These are phyloP conservation scores for Oncorhynchus keta DNA, from an alignment of 2,113 vertebrate genomes.

Conservation along the genomic window DNA sequence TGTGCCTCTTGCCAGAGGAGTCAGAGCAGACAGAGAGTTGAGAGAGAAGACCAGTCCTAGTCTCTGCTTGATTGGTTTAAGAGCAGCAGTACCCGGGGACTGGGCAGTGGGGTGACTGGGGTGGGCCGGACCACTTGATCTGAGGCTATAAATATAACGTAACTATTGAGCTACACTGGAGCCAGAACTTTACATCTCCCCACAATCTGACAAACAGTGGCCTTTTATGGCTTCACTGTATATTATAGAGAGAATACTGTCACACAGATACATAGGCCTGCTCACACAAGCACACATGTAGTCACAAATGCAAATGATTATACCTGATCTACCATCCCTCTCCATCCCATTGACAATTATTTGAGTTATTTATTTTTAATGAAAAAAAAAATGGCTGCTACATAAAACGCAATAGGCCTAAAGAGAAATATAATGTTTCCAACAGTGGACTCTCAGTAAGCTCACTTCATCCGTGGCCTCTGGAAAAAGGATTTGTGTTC, in stretches of 20 bases:
- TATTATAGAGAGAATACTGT: neutral
- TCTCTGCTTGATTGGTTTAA: slow-evolving; percentile 31
- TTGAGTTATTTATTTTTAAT: too few relatives aligned
- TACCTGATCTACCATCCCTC: too few relatives aligned
- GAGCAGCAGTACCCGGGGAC: slow-evolving; percentile 1
- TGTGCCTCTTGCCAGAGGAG: neutral
- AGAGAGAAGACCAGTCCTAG: slow-evolving; percentile 1
- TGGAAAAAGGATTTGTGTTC: too few relatives aligned
- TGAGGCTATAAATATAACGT: neutral
- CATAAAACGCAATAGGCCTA: too few relatives aligned
- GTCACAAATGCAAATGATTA: neutral
- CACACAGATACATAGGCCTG: slow-evolving; percentile 3
- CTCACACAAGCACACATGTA: slow-evolving; percentile 2
- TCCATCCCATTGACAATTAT: too few relatives aligned
- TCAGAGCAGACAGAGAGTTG: slow-evolving; percentile 3
- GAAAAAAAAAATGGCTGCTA: too few relatives aligned
- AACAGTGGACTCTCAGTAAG: too few relatives aligned
- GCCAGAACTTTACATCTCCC: too few relatives aligned
- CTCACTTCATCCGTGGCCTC: too few relatives aligned
- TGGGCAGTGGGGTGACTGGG: slow-evolving; percentile 23
- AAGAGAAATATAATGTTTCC: too few relatives aligned
- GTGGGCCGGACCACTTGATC: slow-evolving; percentile 19
- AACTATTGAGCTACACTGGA: too few relatives aligned
- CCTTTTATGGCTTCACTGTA: too few relatives aligned
- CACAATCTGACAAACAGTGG: neutral